Evolutionary conservation across 2,113 vertebrate genomes (phyloP).

Genomic region (Caretta caretta): DNA sequence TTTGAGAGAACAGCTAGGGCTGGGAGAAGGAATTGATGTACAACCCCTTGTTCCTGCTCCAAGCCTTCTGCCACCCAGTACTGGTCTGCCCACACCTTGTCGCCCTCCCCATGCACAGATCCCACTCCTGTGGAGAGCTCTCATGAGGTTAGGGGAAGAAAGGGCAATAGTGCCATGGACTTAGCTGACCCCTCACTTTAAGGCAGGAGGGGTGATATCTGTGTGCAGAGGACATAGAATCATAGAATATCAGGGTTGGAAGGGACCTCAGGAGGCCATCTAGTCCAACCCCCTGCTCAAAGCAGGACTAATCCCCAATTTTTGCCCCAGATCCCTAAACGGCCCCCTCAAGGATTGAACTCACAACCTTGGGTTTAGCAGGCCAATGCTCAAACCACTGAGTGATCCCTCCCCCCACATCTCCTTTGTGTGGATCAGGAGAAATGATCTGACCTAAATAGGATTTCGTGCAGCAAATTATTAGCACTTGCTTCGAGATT

Average conservation of each 20-base stretch:
- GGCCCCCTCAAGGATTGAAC: no score
- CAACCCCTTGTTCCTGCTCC: neutral
- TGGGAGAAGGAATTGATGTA: neutral
- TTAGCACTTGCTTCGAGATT: conserved; percentile 28
- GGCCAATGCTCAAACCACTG: no score
- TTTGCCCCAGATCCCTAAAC: no score
- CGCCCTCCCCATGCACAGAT: neutral
- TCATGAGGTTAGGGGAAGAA: neutral
- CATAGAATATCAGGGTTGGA: no score
- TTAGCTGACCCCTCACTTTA: neutral
- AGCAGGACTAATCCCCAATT: no score
- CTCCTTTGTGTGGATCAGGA: neutral
- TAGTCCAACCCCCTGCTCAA: no score
- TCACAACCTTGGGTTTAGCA: no score
- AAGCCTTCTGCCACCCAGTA: neutral
- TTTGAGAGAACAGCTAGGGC: neutral
- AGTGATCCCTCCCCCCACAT: no score
- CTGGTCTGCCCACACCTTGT: neutral
- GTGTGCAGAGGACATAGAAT: no score
- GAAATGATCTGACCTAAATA: conserved; percentile 33
- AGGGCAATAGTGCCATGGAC: neutral
- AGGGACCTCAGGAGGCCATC: no score
- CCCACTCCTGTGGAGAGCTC: neutral
- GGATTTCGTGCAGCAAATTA: conserved; percentile 33
- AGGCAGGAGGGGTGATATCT: no score